phyloP scores from a whole-genome alignment of 2,113 vertebrate species.

The Aplodontia rufa region DNA sequence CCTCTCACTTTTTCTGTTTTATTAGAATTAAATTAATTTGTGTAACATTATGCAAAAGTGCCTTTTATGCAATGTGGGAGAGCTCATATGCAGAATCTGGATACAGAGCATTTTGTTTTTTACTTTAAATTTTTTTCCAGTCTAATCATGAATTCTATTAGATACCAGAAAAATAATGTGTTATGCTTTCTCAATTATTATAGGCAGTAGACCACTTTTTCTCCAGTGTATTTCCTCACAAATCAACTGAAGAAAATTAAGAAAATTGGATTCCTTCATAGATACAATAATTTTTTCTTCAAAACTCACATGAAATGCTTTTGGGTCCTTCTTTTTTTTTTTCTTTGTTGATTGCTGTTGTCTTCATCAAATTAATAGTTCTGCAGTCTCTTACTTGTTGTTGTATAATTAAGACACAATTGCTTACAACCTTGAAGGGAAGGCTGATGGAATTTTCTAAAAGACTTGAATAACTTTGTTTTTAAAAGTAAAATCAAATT shows the following conservation, averaged over 20 bases:
- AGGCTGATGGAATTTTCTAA: neutral
- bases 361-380: neutral
- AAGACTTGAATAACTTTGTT: constrained; percentile 13
- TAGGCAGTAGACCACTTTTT: neutral
- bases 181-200: neutral
- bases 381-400: neutral
- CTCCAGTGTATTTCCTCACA: neutral
- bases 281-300: neutral
- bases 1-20: neutral
- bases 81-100: neutral
- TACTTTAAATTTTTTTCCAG: neutral
- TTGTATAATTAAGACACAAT: neutral
- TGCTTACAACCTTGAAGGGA: neutral
- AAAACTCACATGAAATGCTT: neutral
- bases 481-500: constrained; percentile 20
- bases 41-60: neutral
- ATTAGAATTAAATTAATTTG: neutral
- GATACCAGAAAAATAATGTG: neutral
- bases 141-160: neutral
- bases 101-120: neutral
- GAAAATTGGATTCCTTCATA: neutral
- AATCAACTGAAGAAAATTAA: neutral
- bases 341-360: neutral
- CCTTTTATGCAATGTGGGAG: neutral
- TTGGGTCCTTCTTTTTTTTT: neutral